Evolutionary conservation across 2,888 invertebrate genomes (phyloP), one percentile per base, ranked within the genome.

Genomic region (Scelioninae gen. 1): DNA sequence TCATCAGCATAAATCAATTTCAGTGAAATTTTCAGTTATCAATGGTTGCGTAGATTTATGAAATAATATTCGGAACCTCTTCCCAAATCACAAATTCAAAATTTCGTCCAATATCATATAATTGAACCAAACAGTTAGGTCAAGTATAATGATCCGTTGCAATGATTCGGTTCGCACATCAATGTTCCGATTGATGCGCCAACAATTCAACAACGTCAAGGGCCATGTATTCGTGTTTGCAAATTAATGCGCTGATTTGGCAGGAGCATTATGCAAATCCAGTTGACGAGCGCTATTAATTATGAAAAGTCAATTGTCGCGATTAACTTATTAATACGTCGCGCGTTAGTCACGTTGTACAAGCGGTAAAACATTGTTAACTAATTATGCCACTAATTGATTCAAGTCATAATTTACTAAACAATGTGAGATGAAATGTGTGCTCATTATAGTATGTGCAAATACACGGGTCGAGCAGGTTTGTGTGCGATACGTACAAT

Each of bases 401-500:
- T 63, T 81, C 45, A 38, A 76, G 53, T 66, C 16, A 65, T 76
- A 71, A 71, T 72, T 82, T 53, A 56, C 65, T 66, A 72, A 76
- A 76, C 82, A 82, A 71, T 77, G 51, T 58, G 60, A 69, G 56
- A 81, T 62, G 74, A 82, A 77, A 60, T 68, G 71, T 75, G 62
- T 38, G 72, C 72, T 66, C 72, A 60, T 76, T 76, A 72, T 72
- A 76, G 60, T 43, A 11, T 47, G 71, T 29, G 55, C 65, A 72
- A 77, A 72, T 47, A 75, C 56, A 69, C 23, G 23, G 23, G 63
- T 62, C 62, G 78, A 80, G 68, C 74, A 60, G 55, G 53, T 71
- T 81, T 85, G 83, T 75, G 80, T 53, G 76, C 55, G 49, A 49
- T 83, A 88, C 23, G 23, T 23, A 23, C 88, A 87, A 86, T 88